A percentile compares a stretch with the other conserved stretches of the same genome.
Conservation (phyloP, 1,140 invertebrate species). For the Chymomyza costata region DNA sequence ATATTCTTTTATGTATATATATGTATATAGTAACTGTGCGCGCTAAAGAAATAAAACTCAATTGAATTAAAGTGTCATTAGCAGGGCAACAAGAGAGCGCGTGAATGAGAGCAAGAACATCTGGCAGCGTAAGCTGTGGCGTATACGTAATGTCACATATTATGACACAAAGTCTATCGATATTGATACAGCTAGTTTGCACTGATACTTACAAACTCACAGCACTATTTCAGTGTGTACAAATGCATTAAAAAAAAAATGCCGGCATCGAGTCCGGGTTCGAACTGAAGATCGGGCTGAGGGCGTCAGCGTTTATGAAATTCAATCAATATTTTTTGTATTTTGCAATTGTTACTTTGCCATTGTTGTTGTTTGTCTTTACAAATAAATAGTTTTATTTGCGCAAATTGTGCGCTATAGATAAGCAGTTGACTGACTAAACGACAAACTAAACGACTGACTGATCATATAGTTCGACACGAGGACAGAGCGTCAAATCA, state of each 20-base stretch:
- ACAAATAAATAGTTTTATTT: conserved; percentile 69
- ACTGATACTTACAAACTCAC: no score
- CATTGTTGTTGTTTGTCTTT: conserved; percentile 36
- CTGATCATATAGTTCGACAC: conserved; percentile 12
- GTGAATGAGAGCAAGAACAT: conserved; percentile 9
- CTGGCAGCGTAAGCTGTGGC: conserved; percentile 27
- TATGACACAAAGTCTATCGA: conserved; percentile 21
- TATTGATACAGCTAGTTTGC: no score
- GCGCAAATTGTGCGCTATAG: conserved; percentile 59
- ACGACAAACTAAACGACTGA: conserved; percentile 13
- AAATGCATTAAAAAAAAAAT: conserved; percentile 10
- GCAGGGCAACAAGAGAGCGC: no score
- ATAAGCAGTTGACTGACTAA: conserved; percentile 34
- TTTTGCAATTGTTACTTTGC: neutral
- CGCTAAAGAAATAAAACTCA: no score
- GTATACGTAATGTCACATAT: conserved; percentile 51
- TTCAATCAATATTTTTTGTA: conserved; percentile 19
- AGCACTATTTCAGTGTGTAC: neutral
- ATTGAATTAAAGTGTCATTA: no score
- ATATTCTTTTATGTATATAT: no score
- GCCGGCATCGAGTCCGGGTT: no score
- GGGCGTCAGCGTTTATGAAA: conserved; percentile 52
- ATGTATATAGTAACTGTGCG: no score
- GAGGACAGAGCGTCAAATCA: conserved; percentile 62
- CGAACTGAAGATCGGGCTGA: conserved; percentile 35